A percentile compares a stretch with the other conserved stretches of the same genome.
Evolutionary conservation across 2,113 vertebrate species (phyloP).

Genomic region (Pongo abelii): DNA sequence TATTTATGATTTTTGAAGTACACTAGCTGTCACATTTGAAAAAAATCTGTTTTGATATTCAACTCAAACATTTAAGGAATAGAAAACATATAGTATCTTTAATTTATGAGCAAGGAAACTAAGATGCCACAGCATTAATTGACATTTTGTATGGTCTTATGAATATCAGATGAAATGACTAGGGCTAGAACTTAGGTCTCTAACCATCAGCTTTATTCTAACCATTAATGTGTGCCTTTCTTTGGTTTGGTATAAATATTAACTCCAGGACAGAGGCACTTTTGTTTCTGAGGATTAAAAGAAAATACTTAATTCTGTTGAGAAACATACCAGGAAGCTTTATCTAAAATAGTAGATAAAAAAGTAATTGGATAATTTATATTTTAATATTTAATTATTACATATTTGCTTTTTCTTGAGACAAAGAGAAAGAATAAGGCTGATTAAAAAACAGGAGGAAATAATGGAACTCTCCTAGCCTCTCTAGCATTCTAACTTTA

Average conservation of each 20-base stretch:
- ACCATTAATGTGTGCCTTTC: neutral
- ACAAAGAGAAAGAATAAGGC: neutral
- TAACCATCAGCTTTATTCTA: neutral
- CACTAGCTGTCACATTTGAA: neutral
- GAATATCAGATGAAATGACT: neutral
- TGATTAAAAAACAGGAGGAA: neutral
- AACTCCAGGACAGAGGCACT: neutral
- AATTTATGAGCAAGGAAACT: neutral
- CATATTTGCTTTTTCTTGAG: neutral
- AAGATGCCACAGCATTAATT: neutral
- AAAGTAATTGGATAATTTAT: neutral
- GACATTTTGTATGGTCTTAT: neutral
- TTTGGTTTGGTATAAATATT: neutral
- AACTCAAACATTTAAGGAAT: neutral
- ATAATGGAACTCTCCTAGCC: neutral
- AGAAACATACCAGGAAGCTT: neutral
- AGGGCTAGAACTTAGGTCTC: neutral
- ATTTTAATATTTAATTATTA: conserved; percentile 34
- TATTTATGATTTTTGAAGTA: conserved; percentile 16
- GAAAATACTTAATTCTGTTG: neutral
- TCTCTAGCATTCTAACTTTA: neutral
- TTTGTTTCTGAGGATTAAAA: neutral
- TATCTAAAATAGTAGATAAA: conserved; percentile 9
- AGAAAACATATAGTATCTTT: neutral
- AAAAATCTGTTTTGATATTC: neutral